Conservation (phyloP, 2,888 invertebrate genomes). For the Zhuqinia jingwanae region DNA sequence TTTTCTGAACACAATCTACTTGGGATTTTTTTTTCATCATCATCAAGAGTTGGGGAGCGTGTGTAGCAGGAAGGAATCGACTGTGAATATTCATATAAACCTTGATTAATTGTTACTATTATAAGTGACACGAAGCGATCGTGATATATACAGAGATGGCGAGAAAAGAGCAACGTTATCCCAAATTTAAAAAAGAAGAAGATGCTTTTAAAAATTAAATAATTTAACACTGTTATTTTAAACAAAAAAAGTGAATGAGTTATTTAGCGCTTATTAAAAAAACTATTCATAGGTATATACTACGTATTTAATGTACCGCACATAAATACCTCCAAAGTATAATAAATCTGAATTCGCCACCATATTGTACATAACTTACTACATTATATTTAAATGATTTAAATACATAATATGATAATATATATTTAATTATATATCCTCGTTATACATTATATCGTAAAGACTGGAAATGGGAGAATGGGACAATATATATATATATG, state of each 20-base stretch:
- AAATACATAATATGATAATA: background rate
- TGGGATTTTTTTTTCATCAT: constrained; percentile 41
- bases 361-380: background rate
- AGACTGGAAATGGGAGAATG: constrained; percentile 66
- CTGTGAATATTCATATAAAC: constrained; percentile 69
- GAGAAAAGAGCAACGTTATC: constrained; percentile 52
- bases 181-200: too few species aligned
- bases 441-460: constrained; percentile 72
- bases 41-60: background rate
- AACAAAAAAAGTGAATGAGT: background rate
- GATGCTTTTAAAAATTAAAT: constrained; percentile 37
- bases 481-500: too few species aligned
- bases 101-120: constrained; percentile 64
- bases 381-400: too few species aligned
- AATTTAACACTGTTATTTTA: background rate
- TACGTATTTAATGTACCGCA: background rate
- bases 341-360: constrained; percentile 59
- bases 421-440: constrained; percentile 18
- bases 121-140: constrained; percentile 60
- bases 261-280: background rate
- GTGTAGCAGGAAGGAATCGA: constrained; percentile 58
- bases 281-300: too few species aligned
- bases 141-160: too few species aligned
- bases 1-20: background rate
- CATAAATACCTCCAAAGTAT: background rate